These are phyloP conservation scores for Amphibalanus amphitrite DNA, from an alignment of 1,140 invertebrate genomes.

Conservation along the genomic window DNA sequence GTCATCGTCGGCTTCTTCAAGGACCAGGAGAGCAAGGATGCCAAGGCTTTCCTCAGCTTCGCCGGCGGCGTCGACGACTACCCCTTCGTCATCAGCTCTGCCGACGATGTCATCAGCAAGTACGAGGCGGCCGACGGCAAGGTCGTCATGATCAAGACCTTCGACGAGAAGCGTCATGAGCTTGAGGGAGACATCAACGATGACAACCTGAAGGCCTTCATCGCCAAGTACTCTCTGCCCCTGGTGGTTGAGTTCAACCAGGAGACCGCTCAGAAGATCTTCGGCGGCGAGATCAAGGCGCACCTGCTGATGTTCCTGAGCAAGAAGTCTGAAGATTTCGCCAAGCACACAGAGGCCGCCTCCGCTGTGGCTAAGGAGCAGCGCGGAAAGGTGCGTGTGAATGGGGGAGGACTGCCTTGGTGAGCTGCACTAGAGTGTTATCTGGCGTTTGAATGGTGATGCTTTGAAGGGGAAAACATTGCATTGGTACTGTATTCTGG, in stretches of 20 bases:
- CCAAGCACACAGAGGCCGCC: constrained; percentile 53
- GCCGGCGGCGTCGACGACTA: constrained; percentile 69
- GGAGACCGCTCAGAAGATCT: constrained; percentile 92
- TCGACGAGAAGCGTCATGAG: constrained; percentile 76
- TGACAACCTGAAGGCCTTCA: constrained; percentile 60
- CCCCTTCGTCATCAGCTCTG: constrained; percentile 67
- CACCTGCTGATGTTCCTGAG: constrained; percentile 90
- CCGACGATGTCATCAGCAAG: constrained; percentile 54
- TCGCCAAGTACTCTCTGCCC: constrained; percentile 68
- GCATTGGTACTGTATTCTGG: too few species aligned
- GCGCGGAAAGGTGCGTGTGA: constrained; percentile 55
- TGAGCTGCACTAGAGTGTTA: too few species aligned
- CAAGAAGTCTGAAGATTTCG: constrained; percentile 66
- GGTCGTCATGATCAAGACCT: constrained; percentile 82
- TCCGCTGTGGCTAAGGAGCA: constrained; percentile 68
- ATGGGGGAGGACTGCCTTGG: too few species aligned
- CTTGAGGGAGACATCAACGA: constrained; percentile 53
- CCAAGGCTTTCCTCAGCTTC: constrained; percentile 64
- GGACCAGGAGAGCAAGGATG: constrained; percentile 52
- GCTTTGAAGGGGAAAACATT: too few species aligned
- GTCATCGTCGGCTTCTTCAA: constrained; percentile 87
- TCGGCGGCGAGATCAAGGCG: constrained; percentile 91
- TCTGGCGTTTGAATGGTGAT: too few species aligned
- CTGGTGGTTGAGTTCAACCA: constrained; percentile 95
- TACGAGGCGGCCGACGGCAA: constrained; percentile 51